Conservation (phyloP, 2,888 invertebrate species). For the Calameuta filiformis region DNA sequence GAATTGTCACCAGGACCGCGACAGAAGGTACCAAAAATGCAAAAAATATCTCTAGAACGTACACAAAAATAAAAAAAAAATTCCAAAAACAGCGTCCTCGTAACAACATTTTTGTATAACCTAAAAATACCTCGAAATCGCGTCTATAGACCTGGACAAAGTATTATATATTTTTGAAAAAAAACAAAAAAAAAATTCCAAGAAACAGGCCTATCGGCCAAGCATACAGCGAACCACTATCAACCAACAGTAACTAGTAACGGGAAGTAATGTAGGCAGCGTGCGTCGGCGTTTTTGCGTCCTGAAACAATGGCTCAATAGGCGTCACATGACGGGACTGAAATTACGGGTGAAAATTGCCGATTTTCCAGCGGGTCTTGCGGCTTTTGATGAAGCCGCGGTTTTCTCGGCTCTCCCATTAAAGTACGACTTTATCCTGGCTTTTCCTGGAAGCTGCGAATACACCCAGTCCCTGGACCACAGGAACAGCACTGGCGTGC, state of each 20-base stretch:
- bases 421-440: constrained; percentile 9
- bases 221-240: background rate
- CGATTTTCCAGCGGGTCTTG: constrained; percentile 33
- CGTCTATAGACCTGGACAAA: background rate
- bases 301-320: constrained; percentile 27
- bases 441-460: constrained; percentile 2
- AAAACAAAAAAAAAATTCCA: background rate
- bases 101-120: background rate
- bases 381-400: constrained; percentile 16
- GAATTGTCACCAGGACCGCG: background rate
- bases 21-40: background rate
- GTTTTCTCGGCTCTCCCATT: background rate
- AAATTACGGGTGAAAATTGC: constrained; percentile 27
- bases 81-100: background rate
- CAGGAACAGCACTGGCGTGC: background rate
- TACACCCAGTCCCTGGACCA: background rate
- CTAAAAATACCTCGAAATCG: background rate
- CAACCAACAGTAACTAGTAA: background rate
- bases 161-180: background rate
- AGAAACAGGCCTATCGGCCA: background rate
- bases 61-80: background rate
- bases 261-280: constrained; percentile 17
- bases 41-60: background rate
- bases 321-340: constrained; percentile 7
- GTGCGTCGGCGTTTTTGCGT: constrained; percentile 25